A percentile compares a stretch with the other conserved stretches of the same genome.
Conservation (phyloP, 2,888 invertebrate species). For the Alentia gelatinosa region DNA sequence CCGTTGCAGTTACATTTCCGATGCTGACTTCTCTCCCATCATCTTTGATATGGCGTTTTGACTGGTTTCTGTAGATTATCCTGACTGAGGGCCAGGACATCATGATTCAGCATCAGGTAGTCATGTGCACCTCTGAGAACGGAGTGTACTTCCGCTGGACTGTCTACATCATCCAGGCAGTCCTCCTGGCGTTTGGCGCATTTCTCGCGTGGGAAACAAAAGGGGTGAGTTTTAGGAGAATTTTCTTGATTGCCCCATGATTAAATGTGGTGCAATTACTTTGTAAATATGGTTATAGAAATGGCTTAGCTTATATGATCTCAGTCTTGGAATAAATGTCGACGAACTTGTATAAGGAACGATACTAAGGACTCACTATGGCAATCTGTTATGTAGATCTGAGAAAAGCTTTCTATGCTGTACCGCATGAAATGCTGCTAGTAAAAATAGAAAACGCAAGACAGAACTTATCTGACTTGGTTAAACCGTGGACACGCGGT, state of each 20-base stretch:
- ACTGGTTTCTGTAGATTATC: conserved; percentile 2
- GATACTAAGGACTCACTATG: neutral
- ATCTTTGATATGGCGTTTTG: neutral
- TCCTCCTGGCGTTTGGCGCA: conserved; percentile 61
- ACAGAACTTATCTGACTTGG: neutral
- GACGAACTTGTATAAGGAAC: neutral
- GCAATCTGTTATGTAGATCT: neutral
- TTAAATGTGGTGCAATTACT: neutral
- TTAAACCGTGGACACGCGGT: neutral
- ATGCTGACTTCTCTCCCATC: neutral
- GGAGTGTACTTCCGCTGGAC: conserved; percentile 59
- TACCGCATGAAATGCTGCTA: too few relatives aligned
- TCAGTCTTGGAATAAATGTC: neutral
- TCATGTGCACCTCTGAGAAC: conserved; percentile 54
- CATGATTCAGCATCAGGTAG: conserved; percentile 51
- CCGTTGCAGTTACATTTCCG: neutral
- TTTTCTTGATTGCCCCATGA: too few relatives aligned
- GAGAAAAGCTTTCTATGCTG: neutral
- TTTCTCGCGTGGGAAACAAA: conserved; percentile 64
- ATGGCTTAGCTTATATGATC: neutral
- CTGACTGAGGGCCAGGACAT: conserved; percentile 55
- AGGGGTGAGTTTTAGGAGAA: conserved; percentile 56
- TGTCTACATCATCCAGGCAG: conserved; percentile 59
- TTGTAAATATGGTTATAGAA: neutral
- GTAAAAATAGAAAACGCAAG: too few relatives aligned